These are phyloP conservation scores for Eleginops maclovinus DNA, from an alignment of 2,113 vertebrate species.

Conservation along the genomic window DNA sequence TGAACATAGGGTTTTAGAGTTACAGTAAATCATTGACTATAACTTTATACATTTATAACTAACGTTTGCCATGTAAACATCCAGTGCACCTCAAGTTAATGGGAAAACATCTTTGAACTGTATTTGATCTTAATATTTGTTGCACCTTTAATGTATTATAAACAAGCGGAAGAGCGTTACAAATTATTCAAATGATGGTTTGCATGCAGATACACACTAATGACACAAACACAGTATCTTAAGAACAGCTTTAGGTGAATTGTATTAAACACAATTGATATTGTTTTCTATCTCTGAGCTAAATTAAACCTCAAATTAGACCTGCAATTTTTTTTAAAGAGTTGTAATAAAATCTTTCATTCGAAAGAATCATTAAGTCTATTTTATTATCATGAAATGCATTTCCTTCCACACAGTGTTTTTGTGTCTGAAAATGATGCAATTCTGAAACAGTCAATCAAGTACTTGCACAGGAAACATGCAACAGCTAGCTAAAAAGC, in stretches of 20 bases:
- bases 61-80: too few relatives aligned
- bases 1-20: constrained; percentile 8
- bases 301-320: background rate
- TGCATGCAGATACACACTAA: background rate
- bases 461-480: background rate
- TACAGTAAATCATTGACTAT: constrained; percentile 8
- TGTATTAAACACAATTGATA: background rate
- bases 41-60: too few relatives aligned
- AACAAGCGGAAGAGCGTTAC: background rate
- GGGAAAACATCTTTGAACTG: background rate
- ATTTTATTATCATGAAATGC: background rate
- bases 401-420: background rate
- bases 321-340: background rate
- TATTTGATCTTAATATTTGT: background rate
- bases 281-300: background rate
- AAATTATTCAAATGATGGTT: background rate
- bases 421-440: background rate
- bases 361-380: background rate
- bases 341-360: background rate
- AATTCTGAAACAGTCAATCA: background rate
- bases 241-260: background rate
- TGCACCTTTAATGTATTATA: background rate
- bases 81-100: background rate
- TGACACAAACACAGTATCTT: background rate
- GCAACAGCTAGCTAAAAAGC: background rate